Conservation (phyloP, 2,113 vertebrate genomes). For the Petrocephalus zakoni region DNA sequence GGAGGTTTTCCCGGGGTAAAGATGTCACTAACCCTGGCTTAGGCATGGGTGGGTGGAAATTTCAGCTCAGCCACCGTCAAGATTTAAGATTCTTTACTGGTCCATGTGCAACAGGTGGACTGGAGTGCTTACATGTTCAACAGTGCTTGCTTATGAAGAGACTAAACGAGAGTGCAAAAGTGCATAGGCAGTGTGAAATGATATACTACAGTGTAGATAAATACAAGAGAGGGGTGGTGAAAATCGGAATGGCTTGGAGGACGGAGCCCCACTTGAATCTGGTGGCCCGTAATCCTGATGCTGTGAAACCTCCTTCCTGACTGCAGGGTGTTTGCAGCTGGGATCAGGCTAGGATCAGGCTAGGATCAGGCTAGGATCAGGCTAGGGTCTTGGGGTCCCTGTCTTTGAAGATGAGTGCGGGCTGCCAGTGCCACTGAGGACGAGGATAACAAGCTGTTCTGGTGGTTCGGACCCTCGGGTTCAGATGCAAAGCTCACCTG, state of each 20-base stretch:
- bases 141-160: too few species aligned
- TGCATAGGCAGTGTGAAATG: too few species aligned
- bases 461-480: neutral
- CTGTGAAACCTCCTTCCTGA: neutral
- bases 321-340: neutral
- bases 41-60: neutral
- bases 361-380: neutral
- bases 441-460: neutral
- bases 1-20: neutral
- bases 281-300: neutral
- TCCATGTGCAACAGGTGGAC: too few species aligned
- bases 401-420: neutral
- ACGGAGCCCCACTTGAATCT: neutral
- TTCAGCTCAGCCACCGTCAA: neutral
- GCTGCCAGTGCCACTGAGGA: neutral
- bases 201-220: neutral
- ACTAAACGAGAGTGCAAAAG: too few species aligned
- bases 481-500: neutral
- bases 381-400: neutral
- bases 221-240: neutral
- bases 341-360: too few species aligned
- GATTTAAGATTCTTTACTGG: neutral
- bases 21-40: neutral
- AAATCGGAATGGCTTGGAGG: neutral
- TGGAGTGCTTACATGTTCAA: too few species aligned